Evolutionary conservation across 2,113 vertebrate genomes (phyloP), one percentile per base, ranked within the genome.

Genomic region (Bettongia penicillata): DNA sequence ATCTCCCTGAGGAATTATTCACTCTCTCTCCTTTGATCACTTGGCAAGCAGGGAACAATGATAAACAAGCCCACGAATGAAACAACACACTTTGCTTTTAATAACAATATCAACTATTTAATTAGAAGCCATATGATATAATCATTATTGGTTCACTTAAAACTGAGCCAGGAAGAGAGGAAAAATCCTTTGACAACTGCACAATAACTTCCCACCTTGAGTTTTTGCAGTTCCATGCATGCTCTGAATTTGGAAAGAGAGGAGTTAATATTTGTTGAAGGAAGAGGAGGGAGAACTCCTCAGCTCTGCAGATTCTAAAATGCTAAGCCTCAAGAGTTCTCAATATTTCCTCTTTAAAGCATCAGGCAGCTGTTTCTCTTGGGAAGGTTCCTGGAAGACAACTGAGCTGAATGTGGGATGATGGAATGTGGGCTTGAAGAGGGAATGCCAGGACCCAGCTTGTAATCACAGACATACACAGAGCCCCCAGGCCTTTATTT

Each of bases 331-430:
- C 94, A 68, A 91, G 95, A 97, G 97, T 92, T 95, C 98, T 97
- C 48, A 95, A 37, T 96, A 94, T 97, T 98, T 98, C 97, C 94
- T 97, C 92, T 97, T 96, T 97, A 93, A 98, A 97, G 97, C 91
- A 77, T 57, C 91, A 97, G 95, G 95, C 98, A 98, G 98, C 96
- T 98, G 96, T 97, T 98, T 98, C 98, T 98, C 98, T 97, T 97
- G 98, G 98, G 98, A 99, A 97, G 96, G 53, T 95, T 99, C 96
- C 97, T 98, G 97, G 98, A 98, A 98, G 95, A 96, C 68, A 97
- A 96, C 91, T 94, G 95, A 98, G 93, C 95, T 98, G 98, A 98
- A 98, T 96, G 93, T 43, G 97, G 96, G 95, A 97, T 97, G 94
- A 97, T 97, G 98, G 98, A 98, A 99, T 98, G 97, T 97, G 91